These are phyloP conservation scores for Embiotoca jacksoni DNA, from an alignment of 2,113 vertebrate genomes.

Conservation along the genomic window DNA sequence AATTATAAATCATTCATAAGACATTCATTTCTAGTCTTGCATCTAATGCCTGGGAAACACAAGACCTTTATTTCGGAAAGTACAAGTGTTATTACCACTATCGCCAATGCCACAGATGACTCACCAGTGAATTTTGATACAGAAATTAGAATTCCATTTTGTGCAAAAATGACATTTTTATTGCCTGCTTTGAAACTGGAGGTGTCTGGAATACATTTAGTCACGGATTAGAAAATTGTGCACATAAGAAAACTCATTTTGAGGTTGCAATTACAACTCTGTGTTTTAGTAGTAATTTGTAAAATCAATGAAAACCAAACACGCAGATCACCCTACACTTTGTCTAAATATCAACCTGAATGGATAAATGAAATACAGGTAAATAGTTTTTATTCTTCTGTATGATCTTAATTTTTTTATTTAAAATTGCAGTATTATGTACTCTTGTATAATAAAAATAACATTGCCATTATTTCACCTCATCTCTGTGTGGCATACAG, in stretches of 20 bases:
- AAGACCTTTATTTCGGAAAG: background rate
- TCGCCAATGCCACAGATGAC: background rate
- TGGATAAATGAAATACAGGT: background rate
- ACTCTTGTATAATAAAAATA: background rate
- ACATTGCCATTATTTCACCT: background rate
- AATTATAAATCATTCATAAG: background rate
- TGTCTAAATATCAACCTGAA: background rate
- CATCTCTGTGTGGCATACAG: background rate
- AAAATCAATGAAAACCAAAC: background rate
- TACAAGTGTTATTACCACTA: background rate
- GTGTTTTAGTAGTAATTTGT: background rate
- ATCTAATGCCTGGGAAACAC: background rate
- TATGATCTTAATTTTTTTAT: background rate
- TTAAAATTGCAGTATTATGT: background rate
- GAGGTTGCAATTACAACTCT: background rate
- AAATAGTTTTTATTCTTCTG: background rate
- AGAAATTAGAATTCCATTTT: background rate
- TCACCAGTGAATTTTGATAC: conserved; percentile 7
- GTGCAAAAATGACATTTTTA: background rate
- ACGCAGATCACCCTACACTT: background rate
- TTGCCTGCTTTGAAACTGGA: conserved; percentile 1
- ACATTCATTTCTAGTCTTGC: background rate
- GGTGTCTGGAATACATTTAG: background rate
- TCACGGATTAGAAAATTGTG: background rate
- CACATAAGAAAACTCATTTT: background rate